Conservation (phyloP, 2,888 invertebrate species). For the Schizotus pectinicornis region DNA sequence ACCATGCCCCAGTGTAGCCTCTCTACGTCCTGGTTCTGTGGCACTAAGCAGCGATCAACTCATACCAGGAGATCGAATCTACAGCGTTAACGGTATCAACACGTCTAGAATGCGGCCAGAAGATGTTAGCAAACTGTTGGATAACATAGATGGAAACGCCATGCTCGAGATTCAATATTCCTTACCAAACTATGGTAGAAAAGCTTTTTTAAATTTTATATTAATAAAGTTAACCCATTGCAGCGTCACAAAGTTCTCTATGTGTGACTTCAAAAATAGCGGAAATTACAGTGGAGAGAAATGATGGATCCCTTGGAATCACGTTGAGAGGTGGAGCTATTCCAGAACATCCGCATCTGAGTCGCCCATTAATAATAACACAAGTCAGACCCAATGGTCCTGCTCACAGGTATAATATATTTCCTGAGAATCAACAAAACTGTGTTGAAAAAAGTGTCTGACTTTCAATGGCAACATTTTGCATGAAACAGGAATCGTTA, state of each 20-base stretch:
- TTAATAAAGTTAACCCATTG: conserved; percentile 24
- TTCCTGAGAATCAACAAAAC: background rate
- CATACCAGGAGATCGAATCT: conserved; percentile 79
- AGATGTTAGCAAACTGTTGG: conserved; percentile 76
- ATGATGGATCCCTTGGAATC: conserved; percentile 84
- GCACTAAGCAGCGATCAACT: conserved; percentile 78
- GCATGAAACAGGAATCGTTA: no score
- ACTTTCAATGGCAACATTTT: no score
- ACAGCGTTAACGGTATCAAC: conserved; percentile 82
- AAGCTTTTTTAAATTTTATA: background rate
- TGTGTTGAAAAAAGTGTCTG: no score
- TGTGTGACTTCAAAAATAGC: conserved; percentile 80
- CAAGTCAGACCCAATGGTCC: conserved; percentile 89
- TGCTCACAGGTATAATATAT: conserved; percentile 69
- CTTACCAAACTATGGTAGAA: conserved; percentile 76
- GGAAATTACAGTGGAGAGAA: conserved; percentile 80
- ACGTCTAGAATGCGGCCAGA: conserved; percentile 78
- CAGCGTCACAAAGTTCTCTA: conserved; percentile 73
- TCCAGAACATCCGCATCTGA: conserved; percentile 66
- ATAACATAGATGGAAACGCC: conserved; percentile 77
- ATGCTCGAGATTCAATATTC: conserved; percentile 85
- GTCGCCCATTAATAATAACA: conserved; percentile 84
- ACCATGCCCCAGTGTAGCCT: conserved; percentile 69
- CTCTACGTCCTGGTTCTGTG: conserved; percentile 72
- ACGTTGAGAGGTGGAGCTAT: conserved; percentile 83